Evolutionary conservation across 2,888 invertebrate genomes (phyloP).

Genomic region (Beris morrisii): DNA sequence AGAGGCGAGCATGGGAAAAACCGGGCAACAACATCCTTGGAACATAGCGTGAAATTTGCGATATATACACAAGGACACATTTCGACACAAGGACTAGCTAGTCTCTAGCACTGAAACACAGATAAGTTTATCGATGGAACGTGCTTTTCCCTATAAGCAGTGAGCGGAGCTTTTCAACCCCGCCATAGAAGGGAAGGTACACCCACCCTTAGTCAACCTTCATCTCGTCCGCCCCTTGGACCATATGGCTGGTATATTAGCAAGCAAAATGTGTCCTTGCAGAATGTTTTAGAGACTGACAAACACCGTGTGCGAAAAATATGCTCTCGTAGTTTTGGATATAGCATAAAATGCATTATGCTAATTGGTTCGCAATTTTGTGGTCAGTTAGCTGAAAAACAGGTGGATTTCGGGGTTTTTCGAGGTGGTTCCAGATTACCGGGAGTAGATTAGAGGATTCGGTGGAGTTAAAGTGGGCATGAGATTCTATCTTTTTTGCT

Average conservation of each 20-base stretch:
- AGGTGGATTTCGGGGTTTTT: background rate
- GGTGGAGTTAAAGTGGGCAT: no score
- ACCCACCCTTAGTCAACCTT: no score
- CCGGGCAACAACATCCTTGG: constrained; percentile 13
- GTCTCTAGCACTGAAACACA: background rate
- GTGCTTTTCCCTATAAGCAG: constrained; percentile 14
- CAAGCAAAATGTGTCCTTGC: constrained; percentile 16
- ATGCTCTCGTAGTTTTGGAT: background rate
- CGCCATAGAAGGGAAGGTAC: background rate
- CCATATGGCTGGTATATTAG: background rate
- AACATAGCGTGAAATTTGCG: no score
- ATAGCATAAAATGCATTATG: constrained; percentile 15
- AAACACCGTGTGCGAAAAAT: background rate
- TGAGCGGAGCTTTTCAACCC: background rate
- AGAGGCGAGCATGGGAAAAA: constrained; percentile 1
- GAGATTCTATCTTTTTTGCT: no score
- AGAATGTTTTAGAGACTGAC: background rate
- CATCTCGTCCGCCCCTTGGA: background rate
- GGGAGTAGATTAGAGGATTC: no score
- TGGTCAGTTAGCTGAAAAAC: constrained; percentile 19
- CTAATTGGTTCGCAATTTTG: constrained; percentile 25
- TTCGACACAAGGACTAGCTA: no score
- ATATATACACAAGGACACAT: background rate
- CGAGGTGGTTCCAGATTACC: no score
- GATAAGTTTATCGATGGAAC: constrained; percentile 25